Evolutionary conservation across 1,140 invertebrate species (phyloP).

Genomic region (Oscheius sp.): DNA sequence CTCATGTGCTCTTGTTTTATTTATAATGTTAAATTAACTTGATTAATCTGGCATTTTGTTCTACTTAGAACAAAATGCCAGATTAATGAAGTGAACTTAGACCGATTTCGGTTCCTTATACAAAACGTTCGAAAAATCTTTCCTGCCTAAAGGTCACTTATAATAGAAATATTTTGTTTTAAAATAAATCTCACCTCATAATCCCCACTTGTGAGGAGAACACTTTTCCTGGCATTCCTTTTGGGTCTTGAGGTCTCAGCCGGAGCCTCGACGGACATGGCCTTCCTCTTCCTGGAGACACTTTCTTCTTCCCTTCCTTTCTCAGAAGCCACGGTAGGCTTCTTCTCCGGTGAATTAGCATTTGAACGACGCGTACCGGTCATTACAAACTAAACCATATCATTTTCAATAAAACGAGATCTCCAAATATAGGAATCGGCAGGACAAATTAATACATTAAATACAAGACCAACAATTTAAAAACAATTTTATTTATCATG

Average conservation of each 20-base stretch:
- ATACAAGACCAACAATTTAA: not conserved
- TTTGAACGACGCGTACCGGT: not conserved
- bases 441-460: not conserved
- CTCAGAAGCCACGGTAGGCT: not conserved
- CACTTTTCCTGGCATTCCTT: conserved; percentile 26
- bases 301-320: not conserved
- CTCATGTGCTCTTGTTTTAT: too few species aligned
- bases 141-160: too few species aligned
- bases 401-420: not conserved
- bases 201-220: conserved; percentile 20
- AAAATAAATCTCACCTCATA: conserved; percentile 15
- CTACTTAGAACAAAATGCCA: too few species aligned
- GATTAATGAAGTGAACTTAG: too few species aligned
- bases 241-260: not conserved
- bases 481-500: not conserved
- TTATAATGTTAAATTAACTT: too few species aligned
- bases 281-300: not conserved
- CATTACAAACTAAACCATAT: not conserved
- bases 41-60: too few species aligned
- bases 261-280: not conserved
- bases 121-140: too few species aligned
- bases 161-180: too few species aligned
- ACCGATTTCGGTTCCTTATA: too few species aligned
- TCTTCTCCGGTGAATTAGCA: not conserved
- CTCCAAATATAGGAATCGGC: not conserved